Percentiles rank a stretch among this genome's conserved stretches.
phyloP scores from a whole-genome alignment of 1,140 invertebrate species.

The Apis florea region DNA sequence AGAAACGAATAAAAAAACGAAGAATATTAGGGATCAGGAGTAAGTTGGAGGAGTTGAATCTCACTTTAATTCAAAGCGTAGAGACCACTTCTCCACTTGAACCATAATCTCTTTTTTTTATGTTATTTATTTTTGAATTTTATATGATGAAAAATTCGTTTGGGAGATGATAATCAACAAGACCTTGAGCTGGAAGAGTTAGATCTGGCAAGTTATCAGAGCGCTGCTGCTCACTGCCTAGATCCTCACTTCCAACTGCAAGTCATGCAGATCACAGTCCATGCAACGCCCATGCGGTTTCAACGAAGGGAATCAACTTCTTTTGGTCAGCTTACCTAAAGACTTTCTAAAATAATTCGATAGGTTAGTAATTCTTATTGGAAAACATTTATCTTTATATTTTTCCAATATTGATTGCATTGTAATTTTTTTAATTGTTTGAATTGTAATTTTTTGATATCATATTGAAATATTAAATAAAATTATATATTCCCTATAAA shows the following conservation, averaged over 20 bases:
- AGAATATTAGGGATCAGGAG: constrained; percentile 75
- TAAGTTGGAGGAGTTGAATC: constrained; percentile 92
- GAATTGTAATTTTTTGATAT: background rate
- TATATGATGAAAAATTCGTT: background rate
- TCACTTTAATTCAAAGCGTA: constrained; percentile 85
- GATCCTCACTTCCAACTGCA: constrained; percentile 86
- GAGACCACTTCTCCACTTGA: constrained; percentile 88
- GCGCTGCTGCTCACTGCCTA: constrained; percentile 79
- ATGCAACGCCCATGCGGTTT: constrained; percentile 1
- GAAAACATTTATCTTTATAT: background rate
- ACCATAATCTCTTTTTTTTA: constrained; percentile 69
- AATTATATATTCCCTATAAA: background rate
- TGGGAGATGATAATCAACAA: constrained; percentile 50
- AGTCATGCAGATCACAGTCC: constrained; percentile 39
- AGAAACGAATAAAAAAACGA: constrained; percentile 1
- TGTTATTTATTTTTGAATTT: background rate
- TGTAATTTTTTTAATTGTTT: too few relatives aligned
- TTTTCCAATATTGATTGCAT: background rate
- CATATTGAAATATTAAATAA: background rate
- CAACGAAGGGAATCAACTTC: constrained; percentile 5
- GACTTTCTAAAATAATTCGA: background rate
- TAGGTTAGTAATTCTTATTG: background rate
- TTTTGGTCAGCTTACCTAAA: background rate
- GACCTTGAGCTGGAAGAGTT: constrained; percentile 88
- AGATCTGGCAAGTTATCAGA: constrained; percentile 84